Conservation (phyloP, 2,113 vertebrate genomes). For the Rostratula benghalensis region DNA sequence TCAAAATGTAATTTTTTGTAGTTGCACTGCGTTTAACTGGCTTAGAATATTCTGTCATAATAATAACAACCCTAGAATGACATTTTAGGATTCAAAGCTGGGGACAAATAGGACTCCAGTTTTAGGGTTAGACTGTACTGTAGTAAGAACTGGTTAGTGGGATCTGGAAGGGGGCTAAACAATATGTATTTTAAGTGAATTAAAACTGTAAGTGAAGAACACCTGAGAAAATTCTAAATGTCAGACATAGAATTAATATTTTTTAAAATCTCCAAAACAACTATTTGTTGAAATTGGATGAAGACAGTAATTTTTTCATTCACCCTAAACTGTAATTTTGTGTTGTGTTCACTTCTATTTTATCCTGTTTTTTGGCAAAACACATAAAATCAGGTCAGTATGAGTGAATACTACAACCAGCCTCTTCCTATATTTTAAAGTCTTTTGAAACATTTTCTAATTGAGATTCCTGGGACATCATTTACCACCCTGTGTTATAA, state of each 20-base stretch:
- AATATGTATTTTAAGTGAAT: neutral
- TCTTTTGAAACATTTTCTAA: neutral
- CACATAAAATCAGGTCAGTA: accelerated
- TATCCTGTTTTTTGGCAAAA: neutral
- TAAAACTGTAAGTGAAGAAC: neutral
- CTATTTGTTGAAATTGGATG: neutral
- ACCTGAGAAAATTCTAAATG: neutral
- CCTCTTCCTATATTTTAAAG: neutral
- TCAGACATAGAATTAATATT: neutral
- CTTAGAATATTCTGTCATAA: neutral
- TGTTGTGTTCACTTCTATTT: neutral
- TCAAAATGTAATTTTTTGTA: neutral
- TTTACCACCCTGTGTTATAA: neutral
- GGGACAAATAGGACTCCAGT: neutral
- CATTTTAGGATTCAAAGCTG: neutral
- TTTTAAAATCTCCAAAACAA: neutral
- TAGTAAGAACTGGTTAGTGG: neutral
- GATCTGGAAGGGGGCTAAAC: neutral
- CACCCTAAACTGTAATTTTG: neutral
- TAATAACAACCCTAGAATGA: neutral
- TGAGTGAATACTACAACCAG: neutral
- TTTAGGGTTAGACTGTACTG: neutral
- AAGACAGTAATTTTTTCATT: neutral
- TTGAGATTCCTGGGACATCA: neutral
- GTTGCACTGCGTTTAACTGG: neutral